These are phyloP conservation scores for Enteromius argenteus DNA, from an alignment of 2,797 vertebrate genomes.

Conservation along the genomic window DNA sequence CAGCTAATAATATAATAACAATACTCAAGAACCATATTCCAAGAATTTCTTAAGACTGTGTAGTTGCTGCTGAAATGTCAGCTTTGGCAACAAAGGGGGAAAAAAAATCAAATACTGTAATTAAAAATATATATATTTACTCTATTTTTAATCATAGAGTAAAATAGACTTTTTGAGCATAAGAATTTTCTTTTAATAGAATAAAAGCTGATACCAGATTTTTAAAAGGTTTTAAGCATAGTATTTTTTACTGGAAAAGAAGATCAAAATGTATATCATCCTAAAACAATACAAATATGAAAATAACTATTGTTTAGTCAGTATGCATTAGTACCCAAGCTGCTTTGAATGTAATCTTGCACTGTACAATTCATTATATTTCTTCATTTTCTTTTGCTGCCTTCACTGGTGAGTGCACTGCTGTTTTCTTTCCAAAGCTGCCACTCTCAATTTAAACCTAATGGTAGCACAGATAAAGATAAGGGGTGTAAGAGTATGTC, in stretches of 20 bases:
- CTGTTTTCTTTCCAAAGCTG: conserved; percentile 16
- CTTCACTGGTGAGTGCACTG: not conserved
- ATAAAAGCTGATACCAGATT: not conserved
- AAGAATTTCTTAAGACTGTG: not conserved
- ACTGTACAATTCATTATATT: not conserved
- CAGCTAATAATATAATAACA: not conserved
- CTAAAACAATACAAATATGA: not conserved
- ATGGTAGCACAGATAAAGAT: conserved; percentile 47
- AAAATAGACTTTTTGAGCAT: not conserved
- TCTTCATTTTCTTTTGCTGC: not conserved
- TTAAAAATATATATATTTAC: not conserved
- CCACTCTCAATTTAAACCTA: conserved; percentile 37
- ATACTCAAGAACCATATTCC: not conserved
- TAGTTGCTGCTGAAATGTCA: not conserved
- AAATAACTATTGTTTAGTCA: not conserved
- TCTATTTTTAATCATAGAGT: not conserved
- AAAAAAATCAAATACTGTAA: not conserved
- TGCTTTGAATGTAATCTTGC: not conserved
- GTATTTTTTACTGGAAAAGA: not conserved
- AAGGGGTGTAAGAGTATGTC: conserved; percentile 37
- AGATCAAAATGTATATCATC: not conserved
- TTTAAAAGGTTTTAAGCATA: not conserved
- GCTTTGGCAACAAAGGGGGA: not conserved
- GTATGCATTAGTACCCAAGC: not conserved
- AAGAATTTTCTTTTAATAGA: not conserved